phyloP scores from a whole-genome alignment of 2,797 vertebrate species.

The Sebastes jordani region DNA sequence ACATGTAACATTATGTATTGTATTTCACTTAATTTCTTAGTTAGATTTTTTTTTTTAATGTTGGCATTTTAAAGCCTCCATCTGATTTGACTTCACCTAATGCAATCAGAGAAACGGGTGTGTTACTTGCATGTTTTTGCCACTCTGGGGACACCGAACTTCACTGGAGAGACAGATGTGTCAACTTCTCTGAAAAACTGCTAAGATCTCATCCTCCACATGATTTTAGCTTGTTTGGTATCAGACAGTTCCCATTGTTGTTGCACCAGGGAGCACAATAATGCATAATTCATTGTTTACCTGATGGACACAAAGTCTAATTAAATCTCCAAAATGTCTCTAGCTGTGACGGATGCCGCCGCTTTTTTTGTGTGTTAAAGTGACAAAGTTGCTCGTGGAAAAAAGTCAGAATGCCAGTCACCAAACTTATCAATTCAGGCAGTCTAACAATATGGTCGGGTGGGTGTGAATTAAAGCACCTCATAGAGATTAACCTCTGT shows the following conservation, averaged over 20 bases:
- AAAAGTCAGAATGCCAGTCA: neutral
- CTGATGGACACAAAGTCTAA: slow-evolving; percentile 64
- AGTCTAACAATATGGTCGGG: neutral
- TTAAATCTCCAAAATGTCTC: slow-evolving; percentile 52
- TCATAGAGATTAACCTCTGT: slow-evolving; percentile 22
- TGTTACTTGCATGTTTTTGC: neutral
- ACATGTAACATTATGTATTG: too few species aligned
- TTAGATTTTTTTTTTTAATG: neutral
- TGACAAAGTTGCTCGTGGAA: slow-evolving; percentile 19
- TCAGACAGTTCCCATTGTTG: slow-evolving; percentile 17
- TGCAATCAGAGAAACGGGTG: neutral
- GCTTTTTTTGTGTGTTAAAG: neutral
- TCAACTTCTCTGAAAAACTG: slow-evolving; percentile 5
- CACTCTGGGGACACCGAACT: too few species aligned
- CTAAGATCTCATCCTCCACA: slow-evolving; percentile 6
- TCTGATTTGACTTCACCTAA: neutral
- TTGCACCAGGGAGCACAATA: slow-evolving; percentile 27
- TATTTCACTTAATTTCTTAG: neutral
- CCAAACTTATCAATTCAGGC: neutral
- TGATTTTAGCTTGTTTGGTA: slow-evolving; percentile 11
- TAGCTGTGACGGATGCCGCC: slow-evolving; percentile 31
- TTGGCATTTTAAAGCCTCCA: neutral
- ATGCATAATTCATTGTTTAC: slow-evolving; percentile 75
- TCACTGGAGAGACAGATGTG: neutral
- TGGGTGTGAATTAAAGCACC: neutral